Evolutionary conservation across 2,888 invertebrate species (phyloP).

Genomic region (Orthosia incerta): DNA sequence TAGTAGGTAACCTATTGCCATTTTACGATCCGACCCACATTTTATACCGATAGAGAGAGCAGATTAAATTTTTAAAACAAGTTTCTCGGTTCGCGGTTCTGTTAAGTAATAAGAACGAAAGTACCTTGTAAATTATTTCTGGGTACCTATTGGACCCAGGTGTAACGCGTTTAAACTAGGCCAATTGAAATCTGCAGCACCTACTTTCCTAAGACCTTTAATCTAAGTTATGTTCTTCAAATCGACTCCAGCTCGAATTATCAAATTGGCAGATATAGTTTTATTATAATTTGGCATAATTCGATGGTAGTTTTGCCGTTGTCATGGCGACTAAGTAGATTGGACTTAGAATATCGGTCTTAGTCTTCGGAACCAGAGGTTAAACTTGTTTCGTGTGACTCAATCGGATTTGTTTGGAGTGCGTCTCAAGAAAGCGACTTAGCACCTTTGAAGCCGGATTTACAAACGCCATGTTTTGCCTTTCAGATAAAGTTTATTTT

Average conservation of each 20-base stretch:
- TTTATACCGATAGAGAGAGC: slow-evolving; percentile 32
- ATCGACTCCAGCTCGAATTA: no score
- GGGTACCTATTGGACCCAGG: slow-evolving; percentile 37
- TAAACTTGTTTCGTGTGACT: slow-evolving; percentile 23
- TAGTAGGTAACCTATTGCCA: slow-evolving; percentile 48
- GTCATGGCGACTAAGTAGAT: no score
- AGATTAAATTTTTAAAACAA: slow-evolving; percentile 52
- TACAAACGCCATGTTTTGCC: not conserved
- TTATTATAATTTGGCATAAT: no score
- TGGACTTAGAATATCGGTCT: no score
- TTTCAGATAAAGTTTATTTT: no score
- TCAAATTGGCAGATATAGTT: no score
- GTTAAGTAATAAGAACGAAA: slow-evolving; percentile 35
- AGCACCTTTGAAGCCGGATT: not conserved
- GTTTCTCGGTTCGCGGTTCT: slow-evolving; percentile 29
- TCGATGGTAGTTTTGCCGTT: no score
- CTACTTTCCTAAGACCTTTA: not conserved
- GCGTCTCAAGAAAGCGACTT: slow-evolving; percentile 1
- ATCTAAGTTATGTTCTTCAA: no score
- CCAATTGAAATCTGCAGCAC: slow-evolving; percentile 43
- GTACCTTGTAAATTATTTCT: slow-evolving; percentile 38
- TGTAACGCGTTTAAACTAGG: slow-evolving; percentile 46
- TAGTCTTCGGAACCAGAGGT: slow-evolving; percentile 22
- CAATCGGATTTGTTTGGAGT: slow-evolving; percentile 6
- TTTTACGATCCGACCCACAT: slow-evolving; percentile 50